These are phyloP conservation scores for Teleogryllus occipitalis DNA, from an alignment of 1,140 invertebrate species.

Conservation along the genomic window DNA sequence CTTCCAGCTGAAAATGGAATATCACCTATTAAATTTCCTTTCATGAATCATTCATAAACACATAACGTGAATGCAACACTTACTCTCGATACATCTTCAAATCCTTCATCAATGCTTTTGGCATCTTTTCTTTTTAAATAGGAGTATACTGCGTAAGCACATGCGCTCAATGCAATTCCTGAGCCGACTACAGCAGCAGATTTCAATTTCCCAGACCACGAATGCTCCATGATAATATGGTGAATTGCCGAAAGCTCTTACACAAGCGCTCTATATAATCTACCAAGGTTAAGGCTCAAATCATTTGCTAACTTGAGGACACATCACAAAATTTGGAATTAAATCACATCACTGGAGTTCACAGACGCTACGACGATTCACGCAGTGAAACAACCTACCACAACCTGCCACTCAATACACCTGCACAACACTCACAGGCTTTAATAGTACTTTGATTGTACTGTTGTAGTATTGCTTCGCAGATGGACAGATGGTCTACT, in stretches of 20 bases:
- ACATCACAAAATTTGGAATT: too few relatives aligned
- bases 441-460: too few relatives aligned
- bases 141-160: slow-evolving; percentile 37
- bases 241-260: neutral
- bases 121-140: slow-evolving; percentile 39
- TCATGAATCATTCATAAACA: neutral
- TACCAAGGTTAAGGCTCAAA: too few relatives aligned
- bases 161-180: slow-evolving; percentile 29
- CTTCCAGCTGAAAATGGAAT: slow-evolving; percentile 26
- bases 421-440: too few relatives aligned
- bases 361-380: too few relatives aligned
- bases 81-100: slow-evolving; percentile 40
- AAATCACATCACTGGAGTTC: too few relatives aligned
- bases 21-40: neutral
- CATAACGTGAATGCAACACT: slow-evolving; percentile 17
- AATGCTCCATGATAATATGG: slow-evolving; percentile 7
- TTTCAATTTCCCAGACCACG: slow-evolving; percentile 15
- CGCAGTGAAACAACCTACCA: too few relatives aligned
- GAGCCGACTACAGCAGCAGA: slow-evolving; percentile 21
- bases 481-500: too few relatives aligned
- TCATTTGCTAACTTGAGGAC: too few relatives aligned
- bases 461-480: too few relatives aligned
- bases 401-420: too few relatives aligned
- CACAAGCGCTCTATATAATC: too few relatives aligned
- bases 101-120: slow-evolving; percentile 39